phyloP scores from a whole-genome alignment of 2,888 invertebrate genomes.

The Odontothrips loti region DNA sequence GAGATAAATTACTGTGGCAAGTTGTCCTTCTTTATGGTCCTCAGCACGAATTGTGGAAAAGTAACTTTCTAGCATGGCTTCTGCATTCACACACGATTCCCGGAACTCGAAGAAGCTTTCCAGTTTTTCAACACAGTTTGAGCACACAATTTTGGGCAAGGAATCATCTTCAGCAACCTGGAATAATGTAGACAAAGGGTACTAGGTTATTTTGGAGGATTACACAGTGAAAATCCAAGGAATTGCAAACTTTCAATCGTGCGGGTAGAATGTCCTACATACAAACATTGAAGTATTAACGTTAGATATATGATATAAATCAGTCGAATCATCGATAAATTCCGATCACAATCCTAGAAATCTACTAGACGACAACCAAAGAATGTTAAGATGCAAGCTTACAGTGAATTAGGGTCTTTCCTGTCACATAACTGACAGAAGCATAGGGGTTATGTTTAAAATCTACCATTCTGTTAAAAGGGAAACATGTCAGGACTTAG shows the following conservation, averaged over 20 bases:
- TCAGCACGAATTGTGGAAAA: slow-evolving; percentile 51
- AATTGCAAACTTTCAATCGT: not conserved
- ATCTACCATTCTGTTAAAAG: too few relatives aligned
- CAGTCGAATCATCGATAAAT: too few relatives aligned
- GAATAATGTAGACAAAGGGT: slow-evolving; percentile 37
- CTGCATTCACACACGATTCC: slow-evolving; percentile 60
- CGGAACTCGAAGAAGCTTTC: slow-evolving; percentile 61
- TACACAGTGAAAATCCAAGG: slow-evolving; percentile 2
- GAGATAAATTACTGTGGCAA: slow-evolving; percentile 21
- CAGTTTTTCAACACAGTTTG: slow-evolving; percentile 58
- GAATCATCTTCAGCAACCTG: slow-evolving; percentile 65
- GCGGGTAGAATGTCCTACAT: not conserved
- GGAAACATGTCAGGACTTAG: too few relatives aligned
- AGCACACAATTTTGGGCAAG: slow-evolving; percentile 64
- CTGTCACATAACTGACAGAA: too few relatives aligned
- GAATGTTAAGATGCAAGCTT: too few relatives aligned
- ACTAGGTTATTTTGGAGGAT: not conserved
- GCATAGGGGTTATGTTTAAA: too few relatives aligned
- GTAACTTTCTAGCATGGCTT: slow-evolving; percentile 63
- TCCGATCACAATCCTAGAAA: too few relatives aligned
- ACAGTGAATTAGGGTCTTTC: too few relatives aligned
- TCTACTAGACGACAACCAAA: too few relatives aligned
- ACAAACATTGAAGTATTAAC: not conserved
- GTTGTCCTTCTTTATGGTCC: slow-evolving; percentile 54
- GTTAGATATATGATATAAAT: too few relatives aligned